A percentile compares a stretch with the other conserved stretches of the same genome.
These are phyloP conservation scores for Tychaedon coryphoeus DNA, from an alignment of 2,113 vertebrate species.

Conservation along the genomic window DNA sequence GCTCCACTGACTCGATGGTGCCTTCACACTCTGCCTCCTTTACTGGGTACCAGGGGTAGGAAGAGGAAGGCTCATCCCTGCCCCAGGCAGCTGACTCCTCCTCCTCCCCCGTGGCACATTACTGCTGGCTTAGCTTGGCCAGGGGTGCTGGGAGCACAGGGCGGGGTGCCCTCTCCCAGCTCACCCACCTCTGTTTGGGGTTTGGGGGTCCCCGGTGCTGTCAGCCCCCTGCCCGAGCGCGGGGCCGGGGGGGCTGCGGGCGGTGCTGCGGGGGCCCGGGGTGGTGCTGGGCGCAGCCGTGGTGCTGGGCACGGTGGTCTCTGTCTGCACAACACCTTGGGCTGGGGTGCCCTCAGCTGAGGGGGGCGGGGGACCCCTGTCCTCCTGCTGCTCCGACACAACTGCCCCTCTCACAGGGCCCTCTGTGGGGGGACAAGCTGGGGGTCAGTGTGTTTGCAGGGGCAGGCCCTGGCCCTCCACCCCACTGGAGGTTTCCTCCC, in stretches of 20 bases:
- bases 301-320: background rate
- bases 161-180: background rate
- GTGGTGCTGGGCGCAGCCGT: conserved; percentile 6
- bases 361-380: background rate
- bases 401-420: conserved; percentile 60
- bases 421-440: conserved; percentile 62
- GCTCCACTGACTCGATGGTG: conserved; percentile 86
- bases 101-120: background rate
- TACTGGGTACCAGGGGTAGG: conserved; percentile 59
- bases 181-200: conserved; percentile 62
- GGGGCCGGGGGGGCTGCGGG: background rate
- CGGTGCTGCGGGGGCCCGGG: background rate
- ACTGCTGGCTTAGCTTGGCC: background rate
- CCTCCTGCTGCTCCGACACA: conserved; percentile 66
- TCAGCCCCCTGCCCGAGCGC: background rate
- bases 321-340: background rate
- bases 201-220: background rate
- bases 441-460: rapidly evolving
- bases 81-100: background rate
- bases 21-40: conserved; percentile 87
- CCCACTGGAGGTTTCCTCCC: too few relatives aligned
- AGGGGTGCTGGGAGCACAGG: rapidly evolving
- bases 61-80: background rate
- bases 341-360: conserved; percentile 23
- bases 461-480: background rate